Base-by-base conservation (phyloP, 2,797 vertebrate species). In the Sebastes cheni region DNA sequence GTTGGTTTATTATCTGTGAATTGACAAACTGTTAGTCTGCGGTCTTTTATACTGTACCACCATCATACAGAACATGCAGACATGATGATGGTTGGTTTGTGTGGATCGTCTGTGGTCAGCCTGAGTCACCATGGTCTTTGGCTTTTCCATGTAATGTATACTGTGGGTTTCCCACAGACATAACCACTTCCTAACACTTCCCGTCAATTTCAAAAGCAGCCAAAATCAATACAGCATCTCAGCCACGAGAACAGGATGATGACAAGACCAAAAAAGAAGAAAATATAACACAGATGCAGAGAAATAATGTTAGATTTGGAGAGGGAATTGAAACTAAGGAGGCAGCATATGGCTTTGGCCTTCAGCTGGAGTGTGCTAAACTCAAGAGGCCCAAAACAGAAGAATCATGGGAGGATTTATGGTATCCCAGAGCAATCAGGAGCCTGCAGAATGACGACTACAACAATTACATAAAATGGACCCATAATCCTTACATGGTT, bases 151-250 rank as follows among this genome's bases (percentile, higher is more conserved):
- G 27, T 62, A 60, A 46, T 59, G 34, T 66, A 50, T 34, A 71
- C 10, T 42, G 29, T 75, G 52, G 75, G 62, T 87, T 79, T 25
- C 87, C 86, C 84, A 81, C 81, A 88, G 75, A 86, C 80, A 72
- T 23, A 79, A 86, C 77, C 83, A 75, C 84, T 83, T 85, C 85
- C 77, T 13, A 61, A 56, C 54, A 25, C 74, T 67, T 88, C 58
- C 75, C 71, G 55, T 72, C 23, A 27, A 32, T 20, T 36, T 64
- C 29, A 67, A 39, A 56, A 8, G 22, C 13, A 70, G 83, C 77
- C 75, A 87, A 77, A 72, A 67, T 69, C 78, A 84, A 79, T 88
- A 83, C 67, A 52, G 52, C 68, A 61, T 76, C 72, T 80, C 69
- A 64, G 18, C 30, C 59, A 56, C 10, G 2, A 54, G 67, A 59